Percentiles rank a stretch among this genome's conserved stretches.
phyloP scores from a whole-genome alignment of 1,140 invertebrate species.

The Scaptomyza pallida region DNA sequence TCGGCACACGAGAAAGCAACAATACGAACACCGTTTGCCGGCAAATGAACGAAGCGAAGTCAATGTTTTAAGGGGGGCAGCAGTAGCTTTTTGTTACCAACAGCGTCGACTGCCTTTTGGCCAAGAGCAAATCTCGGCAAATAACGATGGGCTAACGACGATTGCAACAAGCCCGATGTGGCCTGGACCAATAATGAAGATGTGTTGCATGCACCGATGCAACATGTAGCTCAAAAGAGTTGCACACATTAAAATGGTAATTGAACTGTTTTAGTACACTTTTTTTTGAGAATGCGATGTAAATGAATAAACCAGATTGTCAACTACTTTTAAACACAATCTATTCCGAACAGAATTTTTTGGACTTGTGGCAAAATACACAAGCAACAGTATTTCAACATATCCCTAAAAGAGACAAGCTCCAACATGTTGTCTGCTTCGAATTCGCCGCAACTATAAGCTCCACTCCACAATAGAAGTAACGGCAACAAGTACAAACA shows the following conservation, averaged over 20 bases:
- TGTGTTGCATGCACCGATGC: slow-evolving; percentile 33
- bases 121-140: slow-evolving; percentile 57
- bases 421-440: slow-evolving; percentile 67
- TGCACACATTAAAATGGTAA: neutral
- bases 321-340: neutral
- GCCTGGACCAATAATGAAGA: slow-evolving; percentile 42
- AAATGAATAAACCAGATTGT: neutral
- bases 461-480: slow-evolving; percentile 15
- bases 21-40: slow-evolving; percentile 48
- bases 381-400: slow-evolving; percentile 6
- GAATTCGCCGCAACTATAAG: slow-evolving; percentile 64
- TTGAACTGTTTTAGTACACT: neutral
- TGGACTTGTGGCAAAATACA: neutral
- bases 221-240: slow-evolving; percentile 18
- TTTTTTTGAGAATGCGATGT: neutral
- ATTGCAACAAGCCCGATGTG: slow-evolving; percentile 33
- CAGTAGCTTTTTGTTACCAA: slow-evolving; percentile 45
- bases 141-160: slow-evolving; percentile 41
- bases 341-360: neutral
- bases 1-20: slow-evolving; percentile 47
- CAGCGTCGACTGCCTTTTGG: slow-evolving; percentile 37
- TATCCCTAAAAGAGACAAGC: neutral
- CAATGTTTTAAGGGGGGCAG: slow-evolving; percentile 15
- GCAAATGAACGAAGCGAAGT: slow-evolving; percentile 57
- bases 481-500: slow-evolving; percentile 71